These are phyloP conservation scores for Papilio elwesi DNA, from an alignment of 2,888 invertebrate genomes.

Conservation along the genomic window DNA sequence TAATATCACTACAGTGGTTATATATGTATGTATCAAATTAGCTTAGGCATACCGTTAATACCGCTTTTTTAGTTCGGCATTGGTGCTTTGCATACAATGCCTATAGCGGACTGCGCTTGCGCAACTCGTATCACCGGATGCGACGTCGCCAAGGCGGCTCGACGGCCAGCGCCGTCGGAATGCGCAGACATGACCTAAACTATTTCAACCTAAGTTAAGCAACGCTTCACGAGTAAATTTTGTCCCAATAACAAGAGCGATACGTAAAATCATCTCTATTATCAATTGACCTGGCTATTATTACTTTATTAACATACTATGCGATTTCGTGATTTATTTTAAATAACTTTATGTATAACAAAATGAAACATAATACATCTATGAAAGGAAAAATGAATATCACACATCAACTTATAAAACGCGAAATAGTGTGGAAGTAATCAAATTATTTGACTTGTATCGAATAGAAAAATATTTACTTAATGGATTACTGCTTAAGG, in stretches of 20 bases:
- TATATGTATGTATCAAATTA: slow-evolving; percentile 3
- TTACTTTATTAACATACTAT: too few relatives aligned
- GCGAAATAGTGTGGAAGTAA: not conserved
- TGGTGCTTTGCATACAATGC: slow-evolving; percentile 81
- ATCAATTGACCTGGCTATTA: too few relatives aligned
- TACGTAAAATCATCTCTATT: not conserved
- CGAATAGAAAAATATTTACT: not conserved
- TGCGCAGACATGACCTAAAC: slow-evolving; percentile 18
- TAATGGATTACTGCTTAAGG: not conserved
- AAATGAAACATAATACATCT: too few relatives aligned
- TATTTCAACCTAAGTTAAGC: not conserved
- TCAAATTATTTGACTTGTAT: slow-evolving; percentile 6
- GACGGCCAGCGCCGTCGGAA: slow-evolving; percentile 31
- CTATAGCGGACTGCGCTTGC: slow-evolving; percentile 71
- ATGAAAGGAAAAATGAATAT: too few relatives aligned
- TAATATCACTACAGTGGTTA: not conserved
- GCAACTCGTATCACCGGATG: slow-evolving; percentile 79
- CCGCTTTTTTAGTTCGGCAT: slow-evolving; percentile 62
- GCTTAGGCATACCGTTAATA: slow-evolving; percentile 50
- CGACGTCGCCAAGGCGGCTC: slow-evolving; percentile 63
- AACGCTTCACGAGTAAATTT: not conserved
- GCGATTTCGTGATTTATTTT: too few relatives aligned
- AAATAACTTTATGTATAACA: too few relatives aligned
- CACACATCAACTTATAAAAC: not conserved
- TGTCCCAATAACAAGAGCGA: not conserved